Evolutionary conservation across 2,888 invertebrate species (phyloP), one percentile per base, ranked within the genome.

Genomic region (Torymus texanus): DNA sequence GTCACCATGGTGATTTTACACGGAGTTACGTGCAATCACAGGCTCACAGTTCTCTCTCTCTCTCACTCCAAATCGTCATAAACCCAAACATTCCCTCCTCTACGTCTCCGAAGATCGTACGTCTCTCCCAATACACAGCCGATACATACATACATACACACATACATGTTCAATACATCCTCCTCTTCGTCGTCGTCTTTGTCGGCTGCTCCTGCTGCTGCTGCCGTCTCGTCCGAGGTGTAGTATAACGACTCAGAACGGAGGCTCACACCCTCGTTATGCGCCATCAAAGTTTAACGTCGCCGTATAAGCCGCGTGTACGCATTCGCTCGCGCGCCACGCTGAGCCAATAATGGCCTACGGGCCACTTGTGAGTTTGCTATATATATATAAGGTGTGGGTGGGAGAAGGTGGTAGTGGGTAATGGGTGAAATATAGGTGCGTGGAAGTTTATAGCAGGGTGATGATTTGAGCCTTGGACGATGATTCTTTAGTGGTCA

Each of bases 221-320:
- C 29, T 29, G 4, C 29, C 8, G 29, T 8, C 29, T 5, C 41
- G 73, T 53, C 66, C 53, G 29, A 51, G 18, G 53, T n/a, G n/a
- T 58, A 16, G 61, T 16, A 56, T 63, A 58, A 59, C 29, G 24
- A 56, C 62, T 75, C 51, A 29, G 21, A 58, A 53, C 24, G 56
- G 29, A 41, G 41, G 8, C 41, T 10, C 21, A 18, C 81, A 78
- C 79, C 81, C 75, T 83, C 81, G 82, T 85, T 83, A 84, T 83
- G 83, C 81, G 80, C 83, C 81, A 84, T 84, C 83, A 84, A 84
- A 84, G 81, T 84, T 83, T 85, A 85, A 84, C 81, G 84, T 78
- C 82, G 81, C 80, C 78, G 81, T 81, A 83, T 84, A 83, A 82
- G 81, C 83, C 65, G 51, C n/a, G 51, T 61, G 61, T 59, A 66